Evolutionary conservation across 2,113 vertebrate genomes (phyloP), one percentile per base, ranked within the genome.

Genomic region (Meles meles): DNA sequence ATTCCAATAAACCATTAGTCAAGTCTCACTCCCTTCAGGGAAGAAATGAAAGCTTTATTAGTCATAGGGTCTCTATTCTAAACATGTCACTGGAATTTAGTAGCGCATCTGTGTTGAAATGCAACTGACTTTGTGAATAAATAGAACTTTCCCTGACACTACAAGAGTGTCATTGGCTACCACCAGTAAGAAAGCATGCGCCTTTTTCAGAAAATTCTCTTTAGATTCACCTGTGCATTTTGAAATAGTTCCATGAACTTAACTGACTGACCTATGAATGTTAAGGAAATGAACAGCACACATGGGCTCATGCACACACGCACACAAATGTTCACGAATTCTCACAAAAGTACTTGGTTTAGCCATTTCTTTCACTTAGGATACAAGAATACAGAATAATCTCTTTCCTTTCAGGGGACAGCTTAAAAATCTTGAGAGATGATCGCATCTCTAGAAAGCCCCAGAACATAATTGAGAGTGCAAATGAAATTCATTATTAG

Each of bases 11-110:
- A 98, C 98, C 98, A 98, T 98, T 98, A 98, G 97, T 95, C 97
- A 97, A 97, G 98, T 98, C 96, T 98, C 98, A 98, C 98, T 99
- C 96, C 97, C 98, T 98, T 97, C 93, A 95, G 96, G 88, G 98
- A 97, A 96, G 96, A 84, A 98, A 98, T 98, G 98, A 98, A 99
- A 98, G 98, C 97, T 98, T 98, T 98, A 98, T 98, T 98, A 98
- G 97, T 98, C 96, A 97, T 93, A 98, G 84, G 90, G 80, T 98
- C 94, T 97, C 92, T 97, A 85, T 97, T 98, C 96, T 97, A 98
- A 99, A 98, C 82, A 97, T 97, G 96, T 98, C 98, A 98, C 95
- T 34, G 65, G 96, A 98, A 98, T 98, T 98, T 98, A 98, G 93
- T 76, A 98, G 83, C 8, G 34, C 90, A 98, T 98, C 90, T 96